These are phyloP conservation scores for Rhinopomastus cyanomelas DNA, from an alignment of 2,113 vertebrate genomes.

Conservation along the genomic window DNA sequence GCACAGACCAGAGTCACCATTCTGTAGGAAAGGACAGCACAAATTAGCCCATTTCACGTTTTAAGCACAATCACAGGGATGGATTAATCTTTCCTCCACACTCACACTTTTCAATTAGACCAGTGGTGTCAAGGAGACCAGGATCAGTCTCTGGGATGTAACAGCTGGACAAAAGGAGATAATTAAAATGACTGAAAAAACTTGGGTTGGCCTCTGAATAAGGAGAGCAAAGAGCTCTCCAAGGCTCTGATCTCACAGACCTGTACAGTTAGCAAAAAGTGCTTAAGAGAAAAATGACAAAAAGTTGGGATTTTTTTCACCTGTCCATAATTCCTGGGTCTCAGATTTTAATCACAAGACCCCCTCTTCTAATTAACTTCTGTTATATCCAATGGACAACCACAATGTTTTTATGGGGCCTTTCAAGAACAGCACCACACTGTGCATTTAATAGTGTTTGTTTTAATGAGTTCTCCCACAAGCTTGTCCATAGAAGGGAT, in stretches of 20 bases:
- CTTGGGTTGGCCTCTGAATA: not conserved
- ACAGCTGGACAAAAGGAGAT: not conserved
- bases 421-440: not conserved
- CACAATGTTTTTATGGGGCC: not conserved
- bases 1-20: not conserved
- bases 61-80: not conserved
- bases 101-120: not conserved
- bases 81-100: not conserved
- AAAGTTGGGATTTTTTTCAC: not conserved
- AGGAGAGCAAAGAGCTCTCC: not conserved
- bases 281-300: not conserved
- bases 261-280: not conserved
- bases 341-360: not conserved
- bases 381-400: not conserved
- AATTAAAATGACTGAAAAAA: not conserved
- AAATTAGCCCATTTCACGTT: not conserved
- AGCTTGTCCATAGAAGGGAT: not conserved
- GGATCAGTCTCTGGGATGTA: not conserved
- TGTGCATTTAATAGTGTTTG: accelerated
- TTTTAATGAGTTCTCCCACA: not conserved
- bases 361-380: not conserved
- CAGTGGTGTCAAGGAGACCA: not conserved
- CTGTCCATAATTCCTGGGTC: not conserved
- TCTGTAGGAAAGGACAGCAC: not conserved
- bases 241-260: not conserved